phyloP scores from a whole-genome alignment of 2,888 invertebrate species.

The Himalopsyche anomala region DNA sequence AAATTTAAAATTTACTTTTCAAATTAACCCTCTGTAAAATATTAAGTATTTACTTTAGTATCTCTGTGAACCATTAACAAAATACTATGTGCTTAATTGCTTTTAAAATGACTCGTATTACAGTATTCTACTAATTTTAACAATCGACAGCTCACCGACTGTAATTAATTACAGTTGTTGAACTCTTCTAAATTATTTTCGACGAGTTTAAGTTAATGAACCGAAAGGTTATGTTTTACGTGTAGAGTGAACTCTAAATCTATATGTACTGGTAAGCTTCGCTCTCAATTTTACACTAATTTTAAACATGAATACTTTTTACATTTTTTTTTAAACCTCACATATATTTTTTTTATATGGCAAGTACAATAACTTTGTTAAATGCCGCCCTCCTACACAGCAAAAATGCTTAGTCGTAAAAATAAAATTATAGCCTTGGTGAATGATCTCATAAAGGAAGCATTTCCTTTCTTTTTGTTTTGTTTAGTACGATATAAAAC shows the following conservation, averaged over 20 bases:
- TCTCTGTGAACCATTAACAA: not conserved
- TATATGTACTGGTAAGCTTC: not conserved
- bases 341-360: too few relatives aligned
- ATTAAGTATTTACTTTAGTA: too few relatives aligned
- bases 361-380: not conserved
- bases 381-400: slow-evolving; percentile 9
- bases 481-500: slow-evolving; percentile 20
- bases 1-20: too few relatives aligned
- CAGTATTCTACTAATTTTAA: slow-evolving; percentile 6
- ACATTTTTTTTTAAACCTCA: too few relatives aligned
- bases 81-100: not conserved
- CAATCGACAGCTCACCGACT: not conserved
- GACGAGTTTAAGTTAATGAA: not conserved
- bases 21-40: too few relatives aligned
- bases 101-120: not conserved
- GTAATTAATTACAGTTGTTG: not conserved
- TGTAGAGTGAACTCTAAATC: not conserved
- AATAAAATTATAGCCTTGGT: slow-evolving; percentile 12
- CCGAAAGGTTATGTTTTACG: slow-evolving; percentile 1
- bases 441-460: slow-evolving; percentile 40
- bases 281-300: not conserved
- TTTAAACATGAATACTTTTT: not conserved
- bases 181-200: not conserved
- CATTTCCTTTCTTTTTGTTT: not conserved
- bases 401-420: not conserved